Percentiles rank a stretch among this genome's conserved stretches.
phyloP scores from a whole-genome alignment of 2,888 invertebrate species.

The Allygus modestus region DNA sequence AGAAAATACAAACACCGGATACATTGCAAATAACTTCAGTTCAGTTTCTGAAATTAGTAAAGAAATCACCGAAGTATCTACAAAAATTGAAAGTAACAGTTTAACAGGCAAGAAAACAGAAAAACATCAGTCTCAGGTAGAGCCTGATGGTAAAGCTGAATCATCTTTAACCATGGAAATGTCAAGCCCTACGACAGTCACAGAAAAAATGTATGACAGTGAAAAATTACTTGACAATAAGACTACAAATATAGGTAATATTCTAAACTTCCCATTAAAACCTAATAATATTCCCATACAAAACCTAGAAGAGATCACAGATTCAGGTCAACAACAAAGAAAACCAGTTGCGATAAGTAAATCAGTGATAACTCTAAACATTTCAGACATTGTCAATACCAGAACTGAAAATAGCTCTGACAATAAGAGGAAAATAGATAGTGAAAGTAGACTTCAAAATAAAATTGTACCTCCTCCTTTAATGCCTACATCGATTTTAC shows the following conservation, averaged over 20 bases:
- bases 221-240: too few relatives aligned
- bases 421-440: background rate
- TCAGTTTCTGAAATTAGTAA: background rate
- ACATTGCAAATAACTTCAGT: background rate
- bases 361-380: background rate
- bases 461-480: slow-evolving; percentile 8
- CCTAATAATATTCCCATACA: too few relatives aligned
- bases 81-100: background rate
- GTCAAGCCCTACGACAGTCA: too few relatives aligned
- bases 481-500: background rate
- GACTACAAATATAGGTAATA: too few relatives aligned
- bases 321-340: too few relatives aligned
- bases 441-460: slow-evolving; percentile 19
- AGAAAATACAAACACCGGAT: background rate
- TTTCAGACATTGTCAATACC: background rate
- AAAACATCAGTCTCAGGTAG: background rate
- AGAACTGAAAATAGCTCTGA: background rate
- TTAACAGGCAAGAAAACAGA: background rate
- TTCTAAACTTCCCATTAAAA: too few relatives aligned
- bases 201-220: too few relatives aligned
- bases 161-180: too few relatives aligned
- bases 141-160: too few relatives aligned
- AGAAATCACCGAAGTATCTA: background rate
- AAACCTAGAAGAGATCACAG: too few relatives aligned
- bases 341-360: too few relatives aligned